Base-by-base conservation (phyloP, 2,888 invertebrate species). In the Pseudanteris insignis region DNA sequence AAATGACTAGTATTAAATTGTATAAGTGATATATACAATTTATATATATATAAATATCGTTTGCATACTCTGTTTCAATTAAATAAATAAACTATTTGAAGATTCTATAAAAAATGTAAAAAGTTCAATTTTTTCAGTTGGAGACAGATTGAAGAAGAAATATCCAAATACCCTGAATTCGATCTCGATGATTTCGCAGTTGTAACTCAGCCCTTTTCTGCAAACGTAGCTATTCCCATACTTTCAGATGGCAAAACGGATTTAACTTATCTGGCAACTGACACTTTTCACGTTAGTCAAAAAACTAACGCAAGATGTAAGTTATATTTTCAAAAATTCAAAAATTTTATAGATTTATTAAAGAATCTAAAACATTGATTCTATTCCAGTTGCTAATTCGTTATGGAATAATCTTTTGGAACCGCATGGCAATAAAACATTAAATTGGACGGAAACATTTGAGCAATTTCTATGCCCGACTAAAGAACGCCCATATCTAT, bases 231-330 rank as follows among this genome's bases (percentile, higher is more conserved):
- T 2, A 73, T 85, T 37, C 85, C 86, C 0, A 70, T 54, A 10
- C 72, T 54, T 1, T 63, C 72, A 1, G 70, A 81, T 32, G 84
- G 83, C 0, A 63, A 63, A 0, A 75, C 81, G 0, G 86, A 87
- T 73, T 78, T 80, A 26, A 75, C 81, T 0, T 85, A 81, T 71
- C 73, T 86, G 36, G 84, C 86, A 0, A 73, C 76, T 25, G 88
- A 88, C 70, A 88, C 88, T 71, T 88, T 88, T 66, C 88, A 88
- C 70, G 75, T 86, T 3, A 86, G 85, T 64, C 87, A 88, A 70
- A 85, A 83, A 66, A 81, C 82, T 9, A 83, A 86, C 60, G 85
- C 86, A 1, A 71, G 77, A 76, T 80, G 86, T 86, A 76, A 79
- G 76, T 68, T n/a, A n/a, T n/a, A n/a, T n/a, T n/a, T 26, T 14